Conservation (phyloP, 1,140 invertebrate species). For the Leptestheria dahalacensis region DNA sequence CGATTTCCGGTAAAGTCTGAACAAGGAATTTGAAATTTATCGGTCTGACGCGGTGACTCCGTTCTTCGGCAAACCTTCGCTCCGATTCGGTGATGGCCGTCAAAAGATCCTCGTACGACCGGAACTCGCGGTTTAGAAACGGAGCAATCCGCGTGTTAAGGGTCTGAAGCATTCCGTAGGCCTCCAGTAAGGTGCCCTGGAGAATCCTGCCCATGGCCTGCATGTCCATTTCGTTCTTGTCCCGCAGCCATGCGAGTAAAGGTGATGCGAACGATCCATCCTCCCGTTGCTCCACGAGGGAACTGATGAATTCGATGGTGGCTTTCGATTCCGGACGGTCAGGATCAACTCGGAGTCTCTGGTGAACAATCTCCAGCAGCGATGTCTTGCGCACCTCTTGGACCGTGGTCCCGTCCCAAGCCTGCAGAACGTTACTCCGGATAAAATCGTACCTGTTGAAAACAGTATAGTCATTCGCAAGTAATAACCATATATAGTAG, state of each 20-base stretch:
- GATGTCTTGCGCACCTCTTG: neutral
- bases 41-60: neutral
- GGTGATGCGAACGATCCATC: neutral
- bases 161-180: constrained; percentile 5
- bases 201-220: constrained; percentile 4
- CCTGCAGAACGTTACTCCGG: neutral
- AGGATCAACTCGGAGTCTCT: neutral
- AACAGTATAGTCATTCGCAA: too few species aligned
- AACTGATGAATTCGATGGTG: neutral
- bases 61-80: neutral
- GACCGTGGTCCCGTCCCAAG: neutral
- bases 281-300: neutral
- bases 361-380: neutral
- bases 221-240: constrained; percentile 6
- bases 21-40: neutral
- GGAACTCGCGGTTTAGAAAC: constrained; percentile 3
- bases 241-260: neutral
- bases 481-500: too few species aligned
- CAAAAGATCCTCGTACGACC: neutral
- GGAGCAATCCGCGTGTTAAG: constrained; percentile 5
- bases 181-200: neutral
- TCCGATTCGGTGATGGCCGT: neutral
- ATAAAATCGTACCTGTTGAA: constrained; percentile 6
- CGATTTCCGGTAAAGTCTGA: neutral
- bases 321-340: constrained; percentile 2